Conservation (phyloP, 2,888 invertebrate genomes). For the Drosophila anomalipes region DNA sequence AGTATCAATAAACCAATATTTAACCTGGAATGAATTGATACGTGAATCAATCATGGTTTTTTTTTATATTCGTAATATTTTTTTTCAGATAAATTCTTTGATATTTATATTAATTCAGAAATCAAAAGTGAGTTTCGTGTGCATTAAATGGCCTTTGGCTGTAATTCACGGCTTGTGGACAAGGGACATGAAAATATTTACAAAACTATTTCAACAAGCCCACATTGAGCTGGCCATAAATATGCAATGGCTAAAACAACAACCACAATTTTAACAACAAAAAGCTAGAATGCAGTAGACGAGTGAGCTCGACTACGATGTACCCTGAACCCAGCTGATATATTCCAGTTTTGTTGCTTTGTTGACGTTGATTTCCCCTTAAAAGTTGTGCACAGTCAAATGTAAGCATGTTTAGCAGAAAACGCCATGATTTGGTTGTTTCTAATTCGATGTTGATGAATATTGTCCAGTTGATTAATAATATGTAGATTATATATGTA, state of each 20-base stretch:
- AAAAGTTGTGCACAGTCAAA: background rate
- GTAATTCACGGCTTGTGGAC: slow-evolving; percentile 45
- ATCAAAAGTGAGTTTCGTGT: slow-evolving; percentile 48
- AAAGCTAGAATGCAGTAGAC: background rate
- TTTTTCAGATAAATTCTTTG: slow-evolving; percentile 1
- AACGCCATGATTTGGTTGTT: background rate
- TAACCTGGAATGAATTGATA: background rate
- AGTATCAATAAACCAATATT: background rate
- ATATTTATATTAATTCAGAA: slow-evolving; percentile 48
- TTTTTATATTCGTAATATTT: background rate
- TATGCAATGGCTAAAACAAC: slow-evolving; percentile 24
- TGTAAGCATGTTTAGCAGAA: background rate
- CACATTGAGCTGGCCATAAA: slow-evolving; percentile 37
- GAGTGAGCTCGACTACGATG: background rate
- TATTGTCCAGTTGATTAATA: background rate
- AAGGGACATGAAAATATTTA: slow-evolving; percentile 36
- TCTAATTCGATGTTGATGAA: background rate
- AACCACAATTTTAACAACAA: slow-evolving; percentile 9
- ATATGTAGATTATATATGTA: background rate
- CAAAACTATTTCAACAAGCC: slow-evolving; percentile 40
- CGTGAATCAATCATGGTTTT: background rate
- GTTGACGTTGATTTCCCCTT: background rate
- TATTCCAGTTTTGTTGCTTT: background rate
- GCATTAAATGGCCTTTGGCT: slow-evolving; percentile 41
- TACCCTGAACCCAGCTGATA: background rate